These are phyloP conservation scores for Hippolais icterina DNA, from an alignment of 2,113 vertebrate species.

Conservation along the genomic window DNA sequence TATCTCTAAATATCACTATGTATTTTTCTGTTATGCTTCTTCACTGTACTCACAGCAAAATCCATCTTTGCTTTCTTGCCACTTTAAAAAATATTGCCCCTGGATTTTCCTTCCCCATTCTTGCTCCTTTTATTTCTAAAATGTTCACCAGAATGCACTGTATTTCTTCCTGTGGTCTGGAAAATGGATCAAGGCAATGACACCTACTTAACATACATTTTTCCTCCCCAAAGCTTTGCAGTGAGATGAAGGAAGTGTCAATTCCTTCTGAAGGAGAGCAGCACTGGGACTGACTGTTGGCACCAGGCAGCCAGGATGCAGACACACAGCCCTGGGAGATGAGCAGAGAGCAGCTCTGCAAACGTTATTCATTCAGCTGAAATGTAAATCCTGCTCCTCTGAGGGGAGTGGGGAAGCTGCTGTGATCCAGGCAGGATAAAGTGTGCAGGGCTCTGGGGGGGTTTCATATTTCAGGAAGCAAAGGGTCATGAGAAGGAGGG, in stretches of 20 bases:
- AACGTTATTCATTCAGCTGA: background rate
- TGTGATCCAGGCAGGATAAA: background rate
- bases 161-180: background rate
- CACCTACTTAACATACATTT: background rate
- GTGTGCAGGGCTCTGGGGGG: background rate
- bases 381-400: background rate
- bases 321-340: background rate
- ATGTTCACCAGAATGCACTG: background rate
- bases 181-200: conserved; percentile 1
- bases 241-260: conserved; percentile 6
- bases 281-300: background rate
- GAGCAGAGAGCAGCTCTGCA: background rate
- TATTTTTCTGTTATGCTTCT: background rate
- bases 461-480: background rate
- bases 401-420: background rate
- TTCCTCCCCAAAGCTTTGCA: background rate
- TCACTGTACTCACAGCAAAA: background rate
- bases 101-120: background rate
- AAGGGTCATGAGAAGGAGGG: background rate
- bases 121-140: background rate
- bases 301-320: background rate
- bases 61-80: background rate
- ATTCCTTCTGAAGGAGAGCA: background rate
- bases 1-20: background rate
- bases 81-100: background rate